Evolutionary conservation across 2,113 vertebrate genomes (phyloP).

Genomic region (Cacatua alba): DNA sequence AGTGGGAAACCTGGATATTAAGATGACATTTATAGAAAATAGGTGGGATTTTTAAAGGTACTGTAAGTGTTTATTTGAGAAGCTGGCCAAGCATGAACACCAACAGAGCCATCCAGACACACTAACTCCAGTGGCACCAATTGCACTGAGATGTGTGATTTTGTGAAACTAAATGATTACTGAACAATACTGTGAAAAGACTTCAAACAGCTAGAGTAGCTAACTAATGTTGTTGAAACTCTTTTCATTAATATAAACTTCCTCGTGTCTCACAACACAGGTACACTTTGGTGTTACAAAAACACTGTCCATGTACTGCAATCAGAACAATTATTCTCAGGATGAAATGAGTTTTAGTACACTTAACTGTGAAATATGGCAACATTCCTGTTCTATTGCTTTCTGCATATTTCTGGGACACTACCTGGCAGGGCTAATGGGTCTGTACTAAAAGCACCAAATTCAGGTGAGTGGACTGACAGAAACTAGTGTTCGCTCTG

Average conservation of each 20-base stretch:
- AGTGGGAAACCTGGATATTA: not conserved
- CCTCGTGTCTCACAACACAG: not conserved
- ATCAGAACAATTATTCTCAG: not conserved
- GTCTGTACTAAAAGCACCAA: not conserved
- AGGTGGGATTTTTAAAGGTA: not conserved
- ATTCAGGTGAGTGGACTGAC: not conserved
- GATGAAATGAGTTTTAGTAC: not conserved
- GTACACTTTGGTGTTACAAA: not conserved
- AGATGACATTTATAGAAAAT: not conserved
- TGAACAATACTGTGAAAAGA: not conserved
- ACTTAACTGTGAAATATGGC: not conserved
- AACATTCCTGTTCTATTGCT: not conserved
- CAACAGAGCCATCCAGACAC: not conserved
- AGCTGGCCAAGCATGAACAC: not conserved
- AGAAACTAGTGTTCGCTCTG: not conserved
- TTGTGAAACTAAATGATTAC: not conserved
- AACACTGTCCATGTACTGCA: not conserved
- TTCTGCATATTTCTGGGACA: not conserved
- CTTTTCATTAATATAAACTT: not conserved
- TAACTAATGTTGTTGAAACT: not conserved
- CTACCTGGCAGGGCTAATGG: not conserved
- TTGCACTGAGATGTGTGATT: not conserved
- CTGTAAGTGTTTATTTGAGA: not conserved
- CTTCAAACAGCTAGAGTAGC: not conserved
- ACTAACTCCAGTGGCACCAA: not conserved